Conservation (phyloP, 2,113 vertebrate species). For the Piaya cayana region DNA sequence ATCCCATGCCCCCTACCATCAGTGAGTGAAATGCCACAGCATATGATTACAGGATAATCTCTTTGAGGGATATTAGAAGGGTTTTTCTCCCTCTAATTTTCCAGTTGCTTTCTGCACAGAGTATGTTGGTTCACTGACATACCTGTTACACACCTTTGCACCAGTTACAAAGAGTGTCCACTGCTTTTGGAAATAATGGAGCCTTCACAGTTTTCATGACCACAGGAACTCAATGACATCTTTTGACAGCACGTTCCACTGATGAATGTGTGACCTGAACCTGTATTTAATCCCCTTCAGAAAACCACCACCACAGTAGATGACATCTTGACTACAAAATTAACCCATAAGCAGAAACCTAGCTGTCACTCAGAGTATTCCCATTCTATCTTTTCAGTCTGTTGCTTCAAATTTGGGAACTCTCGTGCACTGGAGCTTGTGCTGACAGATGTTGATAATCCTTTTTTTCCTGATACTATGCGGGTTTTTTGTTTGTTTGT, state of each 20-base stretch:
- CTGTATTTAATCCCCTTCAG: not conserved
- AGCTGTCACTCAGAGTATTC: not conserved
- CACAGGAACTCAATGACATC: not conserved
- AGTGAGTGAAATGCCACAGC: not conserved
- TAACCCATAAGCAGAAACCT: not conserved
- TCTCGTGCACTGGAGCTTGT: not conserved
- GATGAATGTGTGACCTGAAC: not conserved
- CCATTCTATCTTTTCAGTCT: not conserved
- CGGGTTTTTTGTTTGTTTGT: conserved; percentile 15
- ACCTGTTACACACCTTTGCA: not conserved
- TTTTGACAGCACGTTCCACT: not conserved
- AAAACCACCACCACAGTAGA: not conserved
- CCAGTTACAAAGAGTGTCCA: not conserved
- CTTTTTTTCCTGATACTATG: not conserved
- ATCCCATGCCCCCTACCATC: not conserved
- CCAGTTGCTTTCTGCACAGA: not conserved
- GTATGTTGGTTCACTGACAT: not conserved
- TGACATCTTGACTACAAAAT: not conserved
- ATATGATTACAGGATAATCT: not conserved
- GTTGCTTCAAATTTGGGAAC: not conserved
- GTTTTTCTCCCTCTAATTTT: not conserved
- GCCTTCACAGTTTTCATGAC: not conserved
- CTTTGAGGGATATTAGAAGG: not conserved
- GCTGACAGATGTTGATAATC: not conserved
- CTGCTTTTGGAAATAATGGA: not conserved